phyloP scores from a whole-genome alignment of 2,888 invertebrate genomes.

The Eucriotettix oculatus region DNA sequence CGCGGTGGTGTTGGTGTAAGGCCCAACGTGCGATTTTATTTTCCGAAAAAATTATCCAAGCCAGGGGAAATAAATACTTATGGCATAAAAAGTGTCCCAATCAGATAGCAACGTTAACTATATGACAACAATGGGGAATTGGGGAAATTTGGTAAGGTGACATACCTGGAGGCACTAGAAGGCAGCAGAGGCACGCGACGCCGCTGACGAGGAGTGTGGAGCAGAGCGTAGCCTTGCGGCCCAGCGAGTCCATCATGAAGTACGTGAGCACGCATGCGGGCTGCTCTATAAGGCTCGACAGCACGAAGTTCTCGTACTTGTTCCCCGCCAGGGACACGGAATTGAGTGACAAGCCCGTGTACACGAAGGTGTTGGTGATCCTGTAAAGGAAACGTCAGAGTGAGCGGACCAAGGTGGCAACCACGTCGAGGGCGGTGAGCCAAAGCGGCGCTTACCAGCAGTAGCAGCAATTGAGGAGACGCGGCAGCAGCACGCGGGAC shows the following conservation, averaged over 20 bases:
- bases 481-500: conserved; percentile 7
- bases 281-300: conserved; percentile 49
- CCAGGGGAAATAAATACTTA: too few relatives aligned
- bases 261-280: conserved; percentile 52
- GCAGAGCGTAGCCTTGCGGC: conserved; percentile 19
- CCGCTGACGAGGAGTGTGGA: conserved; percentile 14
- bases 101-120: too few relatives aligned
- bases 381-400: conserved; percentile 12
- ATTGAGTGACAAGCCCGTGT: conserved; percentile 64
- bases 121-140: too few relatives aligned
- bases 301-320: conserved; percentile 58
- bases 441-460: conserved; percentile 9
- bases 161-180: conserved; percentile 21
- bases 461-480: conserved; percentile 9
- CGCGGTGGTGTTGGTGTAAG: too few relatives aligned
- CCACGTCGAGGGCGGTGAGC: too few relatives aligned
- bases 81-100: too few relatives aligned
- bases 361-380: conserved; percentile 59
- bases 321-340: conserved; percentile 58
- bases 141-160: too few relatives aligned
- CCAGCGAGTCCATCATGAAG: conserved; percentile 42
- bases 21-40: too few relatives aligned
- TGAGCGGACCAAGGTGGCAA: too few relatives aligned
- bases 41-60: too few relatives aligned
- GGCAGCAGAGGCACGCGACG: conserved; percentile 16